Percentiles rank a stretch among this genome's conserved stretches.
phyloP scores from a whole-genome alignment of 2,797 vertebrate genomes.

The Xyrichtys novacula region DNA sequence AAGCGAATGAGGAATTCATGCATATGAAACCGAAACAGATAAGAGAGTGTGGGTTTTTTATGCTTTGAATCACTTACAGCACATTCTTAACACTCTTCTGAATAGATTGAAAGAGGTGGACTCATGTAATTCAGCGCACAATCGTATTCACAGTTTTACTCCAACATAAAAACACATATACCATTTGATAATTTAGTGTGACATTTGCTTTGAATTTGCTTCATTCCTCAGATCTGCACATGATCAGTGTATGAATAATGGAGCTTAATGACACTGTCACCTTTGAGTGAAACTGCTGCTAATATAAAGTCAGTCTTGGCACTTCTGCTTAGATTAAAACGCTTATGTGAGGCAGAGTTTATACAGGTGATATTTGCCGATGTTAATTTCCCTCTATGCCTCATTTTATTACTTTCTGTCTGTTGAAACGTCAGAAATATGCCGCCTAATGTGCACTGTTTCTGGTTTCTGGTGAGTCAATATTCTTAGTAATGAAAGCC shows the following conservation, averaged over 20 bases:
- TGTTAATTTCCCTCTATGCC: constrained; percentile 62
- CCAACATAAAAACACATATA: neutral
- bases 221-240: neutral
- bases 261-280: constrained; percentile 1
- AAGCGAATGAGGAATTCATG: constrained; percentile 16
- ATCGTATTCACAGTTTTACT: neutral
- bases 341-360: constrained; percentile 36
- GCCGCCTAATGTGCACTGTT: constrained; percentile 27
- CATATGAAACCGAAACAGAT: constrained; percentile 13
- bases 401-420: constrained; percentile 67
- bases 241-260: neutral
- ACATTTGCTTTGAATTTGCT: neutral
- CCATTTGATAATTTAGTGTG: neutral
- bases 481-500: constrained; percentile 57
- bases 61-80: constrained; percentile 18
- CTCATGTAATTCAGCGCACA: neutral
- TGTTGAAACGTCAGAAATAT: constrained; percentile 51
- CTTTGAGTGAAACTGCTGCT: constrained; percentile 10
- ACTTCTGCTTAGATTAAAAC: constrained; percentile 42
- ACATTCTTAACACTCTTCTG: constrained; percentile 25
- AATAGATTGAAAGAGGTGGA: constrained; percentile 9
- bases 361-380: constrained; percentile 59
- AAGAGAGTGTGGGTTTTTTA: constrained; percentile 19
- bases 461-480: constrained; percentile 50
- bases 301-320: constrained; percentile 26